Base-by-base conservation (phyloP, 1,140 invertebrate genomes). In the Drosophila guanche region DNA sequence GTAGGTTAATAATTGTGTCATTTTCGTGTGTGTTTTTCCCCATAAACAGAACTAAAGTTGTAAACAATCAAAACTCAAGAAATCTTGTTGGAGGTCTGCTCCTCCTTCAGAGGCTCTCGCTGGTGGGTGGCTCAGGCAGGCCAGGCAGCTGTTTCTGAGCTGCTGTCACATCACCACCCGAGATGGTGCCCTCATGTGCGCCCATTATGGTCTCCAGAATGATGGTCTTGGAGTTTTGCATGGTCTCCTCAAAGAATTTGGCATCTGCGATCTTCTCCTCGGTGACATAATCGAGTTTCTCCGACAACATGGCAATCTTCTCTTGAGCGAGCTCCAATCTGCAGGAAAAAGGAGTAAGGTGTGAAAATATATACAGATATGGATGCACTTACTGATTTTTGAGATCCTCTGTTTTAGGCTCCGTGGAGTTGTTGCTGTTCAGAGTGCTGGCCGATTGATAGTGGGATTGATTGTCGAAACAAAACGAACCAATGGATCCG, bases 251-350 rank as follows among this genome's bases (percentile, higher is more conserved):
- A 45, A 91, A 91, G 41, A 90, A 73, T 46, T 86, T 89, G 25
- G 80, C 65, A 72, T 91, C 90, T 12, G 63, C 71, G 0, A 71
- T 53, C 47, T 91, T 91, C 37, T 91, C 90, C 4, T 75, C 70
- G 2, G 62, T 71, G 3, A 91, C 10, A 16, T 81, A 74, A 0
- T 76, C 67, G 0, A 91, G 48, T 41, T 91, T 90, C 23, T 90
- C 86, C 0, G 66, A 79, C 1, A 91, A 43, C 67, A 90, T 72
- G 25, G 74, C 65, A 7, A 91, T 89, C 54, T 90, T 90, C 29
- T 91, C 90, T n/a, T 84, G 71, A 1, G 90, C 81, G 46, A 90
- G 48, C 56, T 91, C 90, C 47, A 91, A 56, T 52, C 88, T 91
- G 20, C 5, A 25, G 37, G 47, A 25, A 46, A 45, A 5, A 12